Evolutionary conservation across 1,140 invertebrate species (phyloP).

Genomic region (Pararge aegeria): DNA sequence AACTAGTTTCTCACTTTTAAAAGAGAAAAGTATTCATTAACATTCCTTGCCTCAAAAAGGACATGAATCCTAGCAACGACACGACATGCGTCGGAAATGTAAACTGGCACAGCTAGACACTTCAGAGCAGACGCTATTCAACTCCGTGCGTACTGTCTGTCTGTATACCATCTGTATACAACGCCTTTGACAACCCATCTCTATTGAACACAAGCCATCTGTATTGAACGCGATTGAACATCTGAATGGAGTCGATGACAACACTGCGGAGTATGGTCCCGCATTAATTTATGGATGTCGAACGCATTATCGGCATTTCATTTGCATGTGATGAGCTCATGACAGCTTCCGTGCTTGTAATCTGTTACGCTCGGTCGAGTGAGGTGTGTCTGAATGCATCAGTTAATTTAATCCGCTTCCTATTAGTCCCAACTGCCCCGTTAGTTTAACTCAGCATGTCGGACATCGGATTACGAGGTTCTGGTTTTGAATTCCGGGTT

Average conservation of each 20-base stretch:
- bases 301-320: slow-evolving; percentile 48
- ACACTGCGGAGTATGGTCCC: slow-evolving; percentile 45
- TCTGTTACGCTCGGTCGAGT: slow-evolving; percentile 19
- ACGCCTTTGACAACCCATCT: slow-evolving; percentile 56
- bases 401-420: background rate
- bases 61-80: slow-evolving; percentile 36
- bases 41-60: slow-evolving; percentile 24
- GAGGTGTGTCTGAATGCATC: background rate
- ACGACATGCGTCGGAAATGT: slow-evolving; percentile 56
- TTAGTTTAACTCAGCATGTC: too few relatives aligned
- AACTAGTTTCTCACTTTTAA: slow-evolving; percentile 8
- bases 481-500: too few relatives aligned
- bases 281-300: slow-evolving; percentile 69
- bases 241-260: slow-evolving; percentile 51
- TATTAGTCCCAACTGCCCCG: too few relatives aligned
- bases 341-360: slow-evolving; percentile 38
- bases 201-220: slow-evolving; percentile 46
- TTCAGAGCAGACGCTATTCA: slow-evolving; percentile 67
- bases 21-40: slow-evolving; percentile 19
- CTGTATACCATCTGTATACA: slow-evolving; percentile 47
- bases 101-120: slow-evolving; percentile 52
- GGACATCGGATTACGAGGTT: too few relatives aligned
- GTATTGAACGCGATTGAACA: slow-evolving; percentile 1
- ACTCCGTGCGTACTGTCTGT: slow-evolving; percentile 47
- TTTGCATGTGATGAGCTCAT: slow-evolving; percentile 44